Percentiles rank a stretch among this genome's conserved stretches.
Evolutionary conservation across 2,797 vertebrate genomes (phyloP).

Genomic region (Dermochelys coriacea): DNA sequence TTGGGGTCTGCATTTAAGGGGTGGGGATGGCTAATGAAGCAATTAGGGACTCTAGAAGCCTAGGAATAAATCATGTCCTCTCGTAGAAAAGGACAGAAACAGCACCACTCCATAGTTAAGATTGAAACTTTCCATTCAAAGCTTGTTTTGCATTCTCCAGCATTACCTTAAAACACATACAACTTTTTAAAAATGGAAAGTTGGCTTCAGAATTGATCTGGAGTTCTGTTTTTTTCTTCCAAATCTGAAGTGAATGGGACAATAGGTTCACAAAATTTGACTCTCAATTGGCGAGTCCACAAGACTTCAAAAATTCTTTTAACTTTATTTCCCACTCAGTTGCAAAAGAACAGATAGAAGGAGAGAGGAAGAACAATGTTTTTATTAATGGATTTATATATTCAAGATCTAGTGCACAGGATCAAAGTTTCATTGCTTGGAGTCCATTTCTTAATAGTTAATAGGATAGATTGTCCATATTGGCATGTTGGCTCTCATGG

Average conservation of each 20-base stretch:
- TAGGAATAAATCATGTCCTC: neutral
- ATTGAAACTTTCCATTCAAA: no score
- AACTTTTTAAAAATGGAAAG: no score
- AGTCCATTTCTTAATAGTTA: accelerated
- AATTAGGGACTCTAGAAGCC: neutral
- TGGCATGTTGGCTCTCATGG: neutral
- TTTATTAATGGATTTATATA: neutral
- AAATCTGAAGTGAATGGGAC: neutral
- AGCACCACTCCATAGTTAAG: neutral
- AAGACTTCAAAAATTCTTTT: neutral
- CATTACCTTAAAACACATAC: no score
- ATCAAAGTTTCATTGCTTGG: neutral
- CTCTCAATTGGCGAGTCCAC: neutral
- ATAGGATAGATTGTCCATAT: neutral
- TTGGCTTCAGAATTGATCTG: neutral
- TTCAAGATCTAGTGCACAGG: neutral
- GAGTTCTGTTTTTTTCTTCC: accelerated
- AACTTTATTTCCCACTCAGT: neutral
- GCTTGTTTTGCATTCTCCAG: no score
- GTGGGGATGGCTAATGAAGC: neutral
- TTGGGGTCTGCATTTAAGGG: neutral
- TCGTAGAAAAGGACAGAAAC: neutral
- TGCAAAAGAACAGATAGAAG: neutral
- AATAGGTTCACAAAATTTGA: neutral
- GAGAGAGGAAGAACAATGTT: neutral